A percentile compares a stretch with the other conserved stretches of the same genome.
phyloP scores from a whole-genome alignment of 2,797 vertebrate species.

The Syndactyla subalaris region DNA sequence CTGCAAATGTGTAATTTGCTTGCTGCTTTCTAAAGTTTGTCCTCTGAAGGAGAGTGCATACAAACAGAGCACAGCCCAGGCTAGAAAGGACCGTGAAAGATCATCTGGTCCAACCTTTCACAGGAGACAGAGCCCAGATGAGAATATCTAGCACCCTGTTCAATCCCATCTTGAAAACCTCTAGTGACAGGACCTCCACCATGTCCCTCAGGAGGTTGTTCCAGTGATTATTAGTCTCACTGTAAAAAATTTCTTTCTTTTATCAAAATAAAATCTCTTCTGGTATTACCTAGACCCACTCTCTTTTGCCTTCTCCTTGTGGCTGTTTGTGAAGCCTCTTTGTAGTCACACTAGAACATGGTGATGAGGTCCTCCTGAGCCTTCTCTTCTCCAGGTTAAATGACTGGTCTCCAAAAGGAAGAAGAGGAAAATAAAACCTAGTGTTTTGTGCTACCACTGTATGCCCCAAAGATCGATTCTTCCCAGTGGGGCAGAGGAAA shows the following conservation, averaged over 20 bases:
- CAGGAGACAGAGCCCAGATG: not conserved
- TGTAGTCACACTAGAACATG: not conserved
- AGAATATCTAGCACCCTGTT: not conserved
- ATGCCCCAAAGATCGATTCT: not conserved
- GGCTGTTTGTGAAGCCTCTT: not conserved
- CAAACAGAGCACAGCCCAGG: not conserved
- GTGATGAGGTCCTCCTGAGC: not conserved
- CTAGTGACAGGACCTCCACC: not conserved
- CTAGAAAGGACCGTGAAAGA: not conserved
- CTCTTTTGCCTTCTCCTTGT: not conserved
- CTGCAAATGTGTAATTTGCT: not conserved
- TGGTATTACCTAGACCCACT: not conserved
- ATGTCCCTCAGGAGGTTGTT: rapidly evolving
- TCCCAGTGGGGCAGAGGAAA: not conserved
- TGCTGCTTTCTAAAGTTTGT: not conserved
- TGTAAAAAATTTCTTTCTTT: not conserved
- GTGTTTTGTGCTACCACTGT: not conserved
- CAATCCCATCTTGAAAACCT: not conserved
- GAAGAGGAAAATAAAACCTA: not conserved
- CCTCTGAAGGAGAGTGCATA: not conserved
- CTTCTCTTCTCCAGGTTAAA: not conserved
- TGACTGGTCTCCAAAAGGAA: not conserved
- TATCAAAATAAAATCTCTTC: not conserved
- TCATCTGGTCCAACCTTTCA: not conserved
- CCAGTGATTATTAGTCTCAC: not conserved